A percentile compares a stretch with the other conserved stretches of the same genome.
Evolutionary conservation across 2,888 invertebrate species (phyloP).

Genomic region (Agrotis puta): DNA sequence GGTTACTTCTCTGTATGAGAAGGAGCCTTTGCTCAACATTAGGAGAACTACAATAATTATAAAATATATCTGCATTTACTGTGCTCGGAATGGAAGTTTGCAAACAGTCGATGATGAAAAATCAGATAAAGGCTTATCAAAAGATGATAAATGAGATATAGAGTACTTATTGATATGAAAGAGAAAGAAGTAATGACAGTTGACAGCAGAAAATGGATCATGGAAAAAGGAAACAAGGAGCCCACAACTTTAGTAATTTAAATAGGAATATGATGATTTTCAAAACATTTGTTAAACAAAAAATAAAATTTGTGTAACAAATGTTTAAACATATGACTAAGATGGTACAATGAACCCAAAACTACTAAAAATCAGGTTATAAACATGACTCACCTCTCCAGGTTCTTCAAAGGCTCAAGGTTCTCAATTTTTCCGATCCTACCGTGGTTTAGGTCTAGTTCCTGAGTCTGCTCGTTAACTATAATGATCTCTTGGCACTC

Average conservation of each 20-base stretch:
- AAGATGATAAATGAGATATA: background rate
- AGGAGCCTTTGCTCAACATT: background rate
- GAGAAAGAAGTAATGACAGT: background rate
- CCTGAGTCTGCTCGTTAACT: constrained; percentile 92
- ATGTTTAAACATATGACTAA: constrained; percentile 13
- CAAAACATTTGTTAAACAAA: background rate
- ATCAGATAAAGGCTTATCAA: background rate
- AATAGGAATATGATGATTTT: background rate
- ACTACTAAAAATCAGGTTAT: background rate
- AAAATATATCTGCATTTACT: background rate
- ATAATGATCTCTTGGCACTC: constrained; percentile 92
- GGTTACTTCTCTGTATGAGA: background rate
- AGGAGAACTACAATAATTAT: background rate
- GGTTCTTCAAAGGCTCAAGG: constrained; percentile 94
- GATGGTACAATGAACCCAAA: constrained; percentile 5
- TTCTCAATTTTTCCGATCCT: constrained; percentile 96
- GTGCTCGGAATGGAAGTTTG: background rate
- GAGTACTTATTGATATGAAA: background rate
- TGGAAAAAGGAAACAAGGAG: background rate
- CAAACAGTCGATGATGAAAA: background rate
- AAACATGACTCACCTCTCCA: constrained; percentile 91
- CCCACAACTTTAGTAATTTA: background rate
- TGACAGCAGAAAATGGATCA: no score
- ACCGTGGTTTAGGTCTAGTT: constrained; percentile 97
- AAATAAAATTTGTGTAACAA: no score